Conservation (phyloP, 1,140 invertebrate species). For the Phymastichus coffea region DNA sequence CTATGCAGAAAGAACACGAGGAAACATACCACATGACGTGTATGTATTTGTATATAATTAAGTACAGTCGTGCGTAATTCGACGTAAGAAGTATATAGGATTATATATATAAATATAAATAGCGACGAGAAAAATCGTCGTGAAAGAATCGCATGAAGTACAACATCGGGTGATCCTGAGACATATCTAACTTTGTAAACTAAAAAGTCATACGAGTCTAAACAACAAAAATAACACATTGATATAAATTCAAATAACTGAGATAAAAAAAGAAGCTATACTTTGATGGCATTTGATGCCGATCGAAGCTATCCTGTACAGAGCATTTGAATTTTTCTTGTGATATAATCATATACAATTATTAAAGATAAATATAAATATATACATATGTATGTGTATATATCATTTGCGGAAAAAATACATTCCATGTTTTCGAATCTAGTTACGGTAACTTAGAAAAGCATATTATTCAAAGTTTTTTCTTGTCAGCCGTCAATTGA, state of each 20-base stretch:
- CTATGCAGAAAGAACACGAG: background rate
- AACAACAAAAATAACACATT: too few relatives aligned
- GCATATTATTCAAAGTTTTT: slow-evolving; percentile 33
- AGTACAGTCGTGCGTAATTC: slow-evolving; percentile 20
- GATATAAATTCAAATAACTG: background rate
- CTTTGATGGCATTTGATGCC: slow-evolving; percentile 49
- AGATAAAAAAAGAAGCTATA: slow-evolving; percentile 27
- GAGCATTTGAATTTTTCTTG: slow-evolving; percentile 58
- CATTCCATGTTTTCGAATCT: slow-evolving; percentile 53
- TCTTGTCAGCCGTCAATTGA: slow-evolving; percentile 14
- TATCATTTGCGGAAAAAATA: slow-evolving; percentile 35
- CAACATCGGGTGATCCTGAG: slow-evolving; percentile 54
- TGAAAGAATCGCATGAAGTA: slow-evolving; percentile 43
- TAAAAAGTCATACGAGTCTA: slow-evolving; percentile 49
- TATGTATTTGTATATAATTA: slow-evolving; percentile 31
- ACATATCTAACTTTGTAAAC: slow-evolving; percentile 58
- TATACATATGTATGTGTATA: slow-evolving; percentile 14
- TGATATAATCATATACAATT: slow-evolving; percentile 56
- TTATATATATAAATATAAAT: slow-evolving; percentile 36
- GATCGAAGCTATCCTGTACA: slow-evolving; percentile 49
- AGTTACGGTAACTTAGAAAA: slow-evolving; percentile 24
- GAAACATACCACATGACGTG: slow-evolving; percentile 5
- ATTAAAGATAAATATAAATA: slow-evolving; percentile 44
- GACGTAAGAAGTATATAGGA: background rate
- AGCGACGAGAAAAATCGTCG: background rate